Percentiles rank a stretch among this genome's conserved stretches.
These are phyloP conservation scores for Paedocypris sp. DNA, from an alignment of 2,113 vertebrate genomes.

Conservation along the genomic window DNA sequence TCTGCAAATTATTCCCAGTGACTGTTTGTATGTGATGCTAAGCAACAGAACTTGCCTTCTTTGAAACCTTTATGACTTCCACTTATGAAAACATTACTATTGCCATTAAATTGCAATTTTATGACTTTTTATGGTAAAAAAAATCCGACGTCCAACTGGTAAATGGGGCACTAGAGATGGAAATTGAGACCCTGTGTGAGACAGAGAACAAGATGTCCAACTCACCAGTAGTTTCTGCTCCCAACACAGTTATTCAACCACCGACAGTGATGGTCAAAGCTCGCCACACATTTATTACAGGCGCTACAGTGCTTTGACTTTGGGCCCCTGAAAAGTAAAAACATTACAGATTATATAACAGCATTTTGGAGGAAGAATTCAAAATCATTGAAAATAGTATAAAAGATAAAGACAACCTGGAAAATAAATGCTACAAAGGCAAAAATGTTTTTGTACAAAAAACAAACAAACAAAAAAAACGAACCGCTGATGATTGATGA, in stretches of 20 bases:
- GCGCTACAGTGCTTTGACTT: slow-evolving; percentile 93
- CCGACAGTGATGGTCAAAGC: slow-evolving; percentile 95
- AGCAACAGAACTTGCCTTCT: background rate
- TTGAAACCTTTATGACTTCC: background rate
- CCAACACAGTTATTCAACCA: slow-evolving; percentile 99
- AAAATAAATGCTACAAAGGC: too few species aligned
- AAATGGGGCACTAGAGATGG: too few species aligned
- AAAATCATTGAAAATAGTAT: too few species aligned
- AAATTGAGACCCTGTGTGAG: too few species aligned
- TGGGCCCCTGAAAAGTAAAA: slow-evolving; percentile 64
- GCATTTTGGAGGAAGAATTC: too few species aligned
- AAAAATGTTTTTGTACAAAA: too few species aligned
- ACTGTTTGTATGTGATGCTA: background rate
- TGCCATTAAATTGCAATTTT: background rate
- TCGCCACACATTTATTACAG: slow-evolving; percentile 92
- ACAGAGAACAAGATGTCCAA: background rate
- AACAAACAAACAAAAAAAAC: too few species aligned
- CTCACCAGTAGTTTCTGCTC: slow-evolving; percentile 88
- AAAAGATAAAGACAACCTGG: too few species aligned
- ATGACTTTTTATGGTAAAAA: too few species aligned
- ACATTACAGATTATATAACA: background rate
- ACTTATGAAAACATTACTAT: background rate
- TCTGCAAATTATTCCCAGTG: background rate
- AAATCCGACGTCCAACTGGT: too few species aligned
- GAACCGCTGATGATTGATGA: too few species aligned